Evolutionary conservation across 2,888 invertebrate species (phyloP), one percentile per base, ranked within the genome.

Genomic region (Nemurella pictetii): DNA sequence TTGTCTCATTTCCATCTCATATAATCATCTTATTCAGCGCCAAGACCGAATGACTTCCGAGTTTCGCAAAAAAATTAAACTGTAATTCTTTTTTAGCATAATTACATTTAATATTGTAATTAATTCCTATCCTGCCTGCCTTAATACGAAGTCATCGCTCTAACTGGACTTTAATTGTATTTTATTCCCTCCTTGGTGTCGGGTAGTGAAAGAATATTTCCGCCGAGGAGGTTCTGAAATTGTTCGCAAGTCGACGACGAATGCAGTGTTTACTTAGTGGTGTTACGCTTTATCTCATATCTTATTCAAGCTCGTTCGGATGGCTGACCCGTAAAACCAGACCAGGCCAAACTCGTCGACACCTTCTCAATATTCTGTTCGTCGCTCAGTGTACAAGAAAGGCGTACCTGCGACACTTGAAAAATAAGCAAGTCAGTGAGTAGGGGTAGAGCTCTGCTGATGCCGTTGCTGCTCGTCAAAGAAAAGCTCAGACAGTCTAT

Each of bases 291-390:
- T 75, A 9, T n/a, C 75, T 75, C 75, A 75, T 75, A 75, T 75
- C 9, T 75, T 75, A 75, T 75, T 75, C 75, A 75, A 55, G 20
- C 55, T 55, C 55, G 9, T 20, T 55, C 12, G 55, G 55, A 55
- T 7, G 55, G 55, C 55, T 2, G 55, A 55, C 1, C 20, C 28
- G 75, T 4, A 12, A 75, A 75, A 27, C 75, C 7, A 28, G 25
- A 12, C 75, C 20, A 75, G 25, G 26, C 27, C 4, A 12, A 25
- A 27, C 15, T 20, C 55, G 55, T 9, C 75, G 28, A 75, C 75
- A 75, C 75, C 75, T 74, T 74, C 74, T 75, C 75, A 75, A 75
- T 75, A 75, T 75, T 75, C 75, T 4, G 12, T n/a, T 26, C 28
- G 7, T 28, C 75, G 26, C 75, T 75, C 27, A 9, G 27, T 55